phyloP scores from a whole-genome alignment of 2,888 invertebrate genomes.

The Syritta pipiens region DNA sequence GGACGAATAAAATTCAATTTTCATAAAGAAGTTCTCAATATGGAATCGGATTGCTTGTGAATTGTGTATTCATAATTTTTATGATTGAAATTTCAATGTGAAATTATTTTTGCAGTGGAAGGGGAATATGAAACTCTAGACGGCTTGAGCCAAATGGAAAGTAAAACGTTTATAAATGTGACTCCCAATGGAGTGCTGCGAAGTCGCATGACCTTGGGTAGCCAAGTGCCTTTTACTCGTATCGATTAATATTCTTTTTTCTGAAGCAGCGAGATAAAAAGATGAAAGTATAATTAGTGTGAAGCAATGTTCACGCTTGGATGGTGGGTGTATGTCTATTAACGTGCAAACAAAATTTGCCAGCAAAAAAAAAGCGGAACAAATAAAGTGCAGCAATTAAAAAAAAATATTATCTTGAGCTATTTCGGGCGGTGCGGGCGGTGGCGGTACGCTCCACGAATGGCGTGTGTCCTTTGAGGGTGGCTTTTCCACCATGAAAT shows the following conservation, averaged over 20 bases:
- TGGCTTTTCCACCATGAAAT: too few relatives aligned
- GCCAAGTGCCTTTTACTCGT: constrained; percentile 8
- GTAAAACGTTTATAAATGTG: neutral
- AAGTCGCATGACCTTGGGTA: constrained; percentile 41
- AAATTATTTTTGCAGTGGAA: neutral
- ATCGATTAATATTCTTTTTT: constrained; percentile 35
- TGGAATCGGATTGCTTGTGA: neutral
- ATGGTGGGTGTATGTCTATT: neutral
- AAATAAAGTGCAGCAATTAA: too few relatives aligned
- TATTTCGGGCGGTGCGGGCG: too few relatives aligned
- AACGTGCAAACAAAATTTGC: too few relatives aligned
- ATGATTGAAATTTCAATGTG: neutral
- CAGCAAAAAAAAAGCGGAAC: too few relatives aligned
- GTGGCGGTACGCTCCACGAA: too few relatives aligned
- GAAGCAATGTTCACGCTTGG: neutral
- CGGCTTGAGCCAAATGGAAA: neutral
- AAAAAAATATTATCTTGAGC: too few relatives aligned
- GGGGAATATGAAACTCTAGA: too few relatives aligned
- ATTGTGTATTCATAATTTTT: neutral
- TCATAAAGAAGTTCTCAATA: neutral
- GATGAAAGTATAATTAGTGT: neutral
- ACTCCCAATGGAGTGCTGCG: neutral
- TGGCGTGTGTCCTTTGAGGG: too few relatives aligned
- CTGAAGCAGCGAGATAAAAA: neutral
- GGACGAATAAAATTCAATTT: neutral